Evolutionary conservation across 2,888 invertebrate genomes (phyloP).

Genomic region (Nomada fabriciana): DNA sequence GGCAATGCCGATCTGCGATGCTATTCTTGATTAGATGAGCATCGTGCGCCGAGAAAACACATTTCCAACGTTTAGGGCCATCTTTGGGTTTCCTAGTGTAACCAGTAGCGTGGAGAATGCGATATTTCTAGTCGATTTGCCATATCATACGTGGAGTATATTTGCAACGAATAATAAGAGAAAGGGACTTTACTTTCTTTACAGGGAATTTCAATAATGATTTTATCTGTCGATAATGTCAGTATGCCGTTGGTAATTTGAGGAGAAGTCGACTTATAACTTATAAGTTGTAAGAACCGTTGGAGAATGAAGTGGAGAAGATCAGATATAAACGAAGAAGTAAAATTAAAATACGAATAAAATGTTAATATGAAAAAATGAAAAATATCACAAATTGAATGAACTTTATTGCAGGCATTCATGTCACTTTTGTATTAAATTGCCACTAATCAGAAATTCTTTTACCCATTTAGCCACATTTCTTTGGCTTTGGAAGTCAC

Average conservation of each 20-base stretch:
- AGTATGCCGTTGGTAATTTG: not conserved
- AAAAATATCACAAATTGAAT: too few species aligned
- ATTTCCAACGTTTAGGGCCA: slow-evolving; percentile 11
- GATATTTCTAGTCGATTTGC: slow-evolving; percentile 15
- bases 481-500: too few species aligned
- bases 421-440: too few species aligned
- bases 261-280: not conserved
- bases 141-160: not conserved
- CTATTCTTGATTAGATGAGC: slow-evolving; percentile 37
- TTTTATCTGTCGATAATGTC: slow-evolving; percentile 7
- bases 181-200: not conserved
- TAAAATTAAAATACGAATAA: too few species aligned
- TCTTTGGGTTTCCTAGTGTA: slow-evolving; percentile 12
- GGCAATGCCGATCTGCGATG: slow-evolving; percentile 58
- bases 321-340: too few species aligned
- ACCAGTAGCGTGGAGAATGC: slow-evolving; percentile 30
- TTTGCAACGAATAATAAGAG: not conserved
- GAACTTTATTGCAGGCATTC: too few species aligned
- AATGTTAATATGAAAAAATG: too few species aligned
- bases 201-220: not conserved
- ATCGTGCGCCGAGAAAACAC: not conserved
- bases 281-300: too few species aligned
- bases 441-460: too few species aligned
- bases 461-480: too few species aligned
- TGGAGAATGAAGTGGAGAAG: too few species aligned